Percentiles rank a stretch among this genome's conserved stretches.
These are phyloP conservation scores for Vidua chalybeata DNA, from an alignment of 2,113 vertebrate species.

Conservation along the genomic window DNA sequence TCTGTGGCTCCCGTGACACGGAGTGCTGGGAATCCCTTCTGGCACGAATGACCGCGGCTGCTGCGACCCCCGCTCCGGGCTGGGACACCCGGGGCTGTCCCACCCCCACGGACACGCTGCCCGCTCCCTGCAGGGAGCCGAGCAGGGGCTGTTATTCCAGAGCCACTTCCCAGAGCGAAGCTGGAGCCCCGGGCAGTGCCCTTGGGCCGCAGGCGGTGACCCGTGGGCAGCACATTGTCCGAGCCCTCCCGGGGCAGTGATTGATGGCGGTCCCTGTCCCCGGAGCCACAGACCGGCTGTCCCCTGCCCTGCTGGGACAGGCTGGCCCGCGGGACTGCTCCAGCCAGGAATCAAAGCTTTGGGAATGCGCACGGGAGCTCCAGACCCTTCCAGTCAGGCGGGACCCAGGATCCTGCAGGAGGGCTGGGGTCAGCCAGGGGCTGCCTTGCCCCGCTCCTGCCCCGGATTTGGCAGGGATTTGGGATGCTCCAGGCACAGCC, in stretches of 20 bases:
- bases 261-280: not conserved
- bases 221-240: not conserved
- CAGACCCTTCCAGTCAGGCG: too few relatives aligned
- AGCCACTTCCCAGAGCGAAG: not conserved
- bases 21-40: fast-evolving
- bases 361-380: not conserved
- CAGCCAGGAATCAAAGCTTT: not conserved
- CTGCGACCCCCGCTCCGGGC: fast-evolving
- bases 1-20: fast-evolving
- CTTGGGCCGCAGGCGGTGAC: not conserved
- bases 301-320: not conserved
- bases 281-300: not conserved
- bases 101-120: fast-evolving
- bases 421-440: not conserved
- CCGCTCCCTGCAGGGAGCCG: fast-evolving
- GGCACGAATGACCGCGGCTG: not conserved
- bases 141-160: not conserved
- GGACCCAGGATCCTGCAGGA: not conserved
- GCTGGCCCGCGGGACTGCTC: not conserved
- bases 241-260: not conserved
- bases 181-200: not conserved
- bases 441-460: not conserved
- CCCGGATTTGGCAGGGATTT: not conserved
- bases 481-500: not conserved
- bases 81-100: not conserved